Base-by-base conservation (phyloP, 1,140 invertebrate genomes). In the Hylaeus anthracinus region DNA sequence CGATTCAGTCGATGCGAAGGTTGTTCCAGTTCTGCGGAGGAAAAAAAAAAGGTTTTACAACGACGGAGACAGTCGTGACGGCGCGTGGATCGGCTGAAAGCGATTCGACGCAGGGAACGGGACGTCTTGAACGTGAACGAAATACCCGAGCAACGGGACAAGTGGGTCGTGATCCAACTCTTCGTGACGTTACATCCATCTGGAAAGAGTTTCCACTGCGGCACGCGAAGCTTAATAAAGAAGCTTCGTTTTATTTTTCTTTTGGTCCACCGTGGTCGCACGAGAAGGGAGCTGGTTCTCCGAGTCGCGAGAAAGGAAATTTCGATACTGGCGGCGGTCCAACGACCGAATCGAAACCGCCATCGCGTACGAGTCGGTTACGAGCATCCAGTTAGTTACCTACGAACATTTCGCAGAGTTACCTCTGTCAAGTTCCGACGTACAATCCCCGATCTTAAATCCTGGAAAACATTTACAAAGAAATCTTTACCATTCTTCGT, bases 261-360 rank as follows among this genome's bases (percentile, higher is more conserved):
- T 71, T 79, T 65, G 63, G 39, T 5, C 45, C 14, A 1, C 14
- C 15, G 41, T 51, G 60, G 55, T n/a, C 76, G 37, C 51, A 60
- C 55, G 79, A 56, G 60, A 39, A 69, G 58, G 51, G 5, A 5
- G 5, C 10, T 70, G 70, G 41, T 66, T 85, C 48, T 72, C 39
- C 61, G 66, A 26, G 26, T 71, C 64, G 39, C 55, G 55, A 48
- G 39, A 82, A 79, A 85, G 66, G 41, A 82, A 75, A 72, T 79
- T 83, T 85, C 80, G 80, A 83, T 65, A 67, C n/a, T 86, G 85
- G 83, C 84, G 5, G n/a, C 12, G 51, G 45, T 82, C 85, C 85
- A 86, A 65, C 45, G 56, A 37, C n/a, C 56, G 72, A 85, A 79
- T 83, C 80, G 74, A 73, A 79, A 79, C 76, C 63, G 14, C 72